These are phyloP conservation scores for Megaceryle maxima DNA, from an alignment of 2,113 vertebrate genomes.

Conservation along the genomic window DNA sequence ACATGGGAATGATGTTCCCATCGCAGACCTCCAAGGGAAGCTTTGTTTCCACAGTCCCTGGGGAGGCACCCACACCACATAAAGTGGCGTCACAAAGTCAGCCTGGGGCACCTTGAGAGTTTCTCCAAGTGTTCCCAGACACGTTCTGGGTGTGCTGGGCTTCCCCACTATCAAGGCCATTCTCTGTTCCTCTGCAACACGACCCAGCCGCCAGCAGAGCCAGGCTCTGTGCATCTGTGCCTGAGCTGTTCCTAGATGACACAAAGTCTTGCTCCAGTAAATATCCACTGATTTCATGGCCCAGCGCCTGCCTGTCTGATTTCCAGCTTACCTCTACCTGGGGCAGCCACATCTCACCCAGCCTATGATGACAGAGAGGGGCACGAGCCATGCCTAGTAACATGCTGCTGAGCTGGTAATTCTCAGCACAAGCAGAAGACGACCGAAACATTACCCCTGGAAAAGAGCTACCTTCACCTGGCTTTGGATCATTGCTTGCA, in stretches of 20 bases:
- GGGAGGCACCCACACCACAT: background rate
- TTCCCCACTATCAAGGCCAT: accelerated
- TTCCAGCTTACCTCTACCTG: background rate
- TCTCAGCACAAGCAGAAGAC: background rate
- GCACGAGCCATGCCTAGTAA: background rate
- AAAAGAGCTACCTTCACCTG: background rate
- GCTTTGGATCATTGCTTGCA: background rate
- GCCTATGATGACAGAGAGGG: background rate
- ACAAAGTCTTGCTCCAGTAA: background rate
- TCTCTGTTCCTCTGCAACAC: background rate
- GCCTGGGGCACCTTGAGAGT: background rate
- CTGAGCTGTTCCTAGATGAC: background rate
- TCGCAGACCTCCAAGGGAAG: background rate
- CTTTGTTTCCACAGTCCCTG: background rate
- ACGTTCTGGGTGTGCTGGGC: background rate
- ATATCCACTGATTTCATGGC: background rate
- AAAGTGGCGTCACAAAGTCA: background rate
- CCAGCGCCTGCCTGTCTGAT: accelerated
- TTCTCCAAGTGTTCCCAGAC: background rate
- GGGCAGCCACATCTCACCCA: accelerated
- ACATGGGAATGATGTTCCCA: slow-evolving; percentile 3
- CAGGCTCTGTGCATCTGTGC: background rate
- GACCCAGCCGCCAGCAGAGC: background rate
- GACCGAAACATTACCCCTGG: background rate
- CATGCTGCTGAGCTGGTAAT: background rate